phyloP scores from a whole-genome alignment of 2,797 vertebrate species.

The Phataginus tricuspis region DNA sequence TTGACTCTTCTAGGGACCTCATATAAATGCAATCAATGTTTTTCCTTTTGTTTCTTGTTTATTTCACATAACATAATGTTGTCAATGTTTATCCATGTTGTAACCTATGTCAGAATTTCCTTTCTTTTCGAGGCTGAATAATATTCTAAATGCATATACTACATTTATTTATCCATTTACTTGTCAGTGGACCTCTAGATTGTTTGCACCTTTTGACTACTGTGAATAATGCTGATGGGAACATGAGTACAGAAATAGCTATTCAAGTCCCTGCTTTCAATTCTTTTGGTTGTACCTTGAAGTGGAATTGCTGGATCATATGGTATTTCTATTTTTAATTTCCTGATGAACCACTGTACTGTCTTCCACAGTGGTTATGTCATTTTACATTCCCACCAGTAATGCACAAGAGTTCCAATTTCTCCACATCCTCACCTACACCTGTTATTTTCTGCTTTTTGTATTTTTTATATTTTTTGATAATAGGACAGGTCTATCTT shows the following conservation, averaged over 20 bases:
- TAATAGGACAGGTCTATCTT: not conserved
- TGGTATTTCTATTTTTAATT: not conserved
- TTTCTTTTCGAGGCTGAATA: not conserved
- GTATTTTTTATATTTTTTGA: not conserved
- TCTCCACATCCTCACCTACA: not conserved
- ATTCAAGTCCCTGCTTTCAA: not conserved
- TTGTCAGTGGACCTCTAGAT: not conserved
- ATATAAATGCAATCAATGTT: not conserved
- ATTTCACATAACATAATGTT: not conserved
- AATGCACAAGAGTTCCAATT: not conserved
- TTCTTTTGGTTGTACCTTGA: not conserved
- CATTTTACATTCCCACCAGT: not conserved
- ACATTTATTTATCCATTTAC: not conserved
- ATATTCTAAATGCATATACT: not conserved
- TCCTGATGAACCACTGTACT: not conserved
- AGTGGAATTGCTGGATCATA: not conserved
- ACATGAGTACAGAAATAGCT: not conserved
- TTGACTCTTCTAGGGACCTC: not conserved
- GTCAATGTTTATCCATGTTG: not conserved
- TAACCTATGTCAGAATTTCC: not conserved
- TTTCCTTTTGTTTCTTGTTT: not conserved
- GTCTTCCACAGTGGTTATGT: not conserved
- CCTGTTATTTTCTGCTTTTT: not conserved
- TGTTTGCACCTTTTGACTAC: not conserved
- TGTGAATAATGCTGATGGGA: not conserved